Conservation (phyloP, 2,797 vertebrate species). For the Hylomyscus alleni region DNA sequence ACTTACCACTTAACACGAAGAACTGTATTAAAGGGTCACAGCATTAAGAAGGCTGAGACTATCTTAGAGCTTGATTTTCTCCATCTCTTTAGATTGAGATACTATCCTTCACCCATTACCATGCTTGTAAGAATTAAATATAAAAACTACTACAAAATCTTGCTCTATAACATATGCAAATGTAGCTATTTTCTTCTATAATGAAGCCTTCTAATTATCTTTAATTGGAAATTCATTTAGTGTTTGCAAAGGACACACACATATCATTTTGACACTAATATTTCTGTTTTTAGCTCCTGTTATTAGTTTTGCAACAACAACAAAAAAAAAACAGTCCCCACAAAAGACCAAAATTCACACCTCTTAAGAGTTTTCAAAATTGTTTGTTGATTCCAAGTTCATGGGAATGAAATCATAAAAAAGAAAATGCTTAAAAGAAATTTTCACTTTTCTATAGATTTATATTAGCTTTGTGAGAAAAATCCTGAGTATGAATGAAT, state of each 20-base stretch:
- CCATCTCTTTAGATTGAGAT: neutral
- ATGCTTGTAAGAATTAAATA: neutral
- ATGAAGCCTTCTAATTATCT: constrained; percentile 7
- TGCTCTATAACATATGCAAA: neutral
- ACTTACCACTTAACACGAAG: neutral
- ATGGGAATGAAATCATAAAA: constrained; percentile 13
- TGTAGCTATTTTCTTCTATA: neutral
- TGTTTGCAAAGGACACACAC: neutral
- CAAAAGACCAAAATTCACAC: neutral
- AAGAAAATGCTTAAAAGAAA: constrained; percentile 25
- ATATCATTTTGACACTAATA: constrained; percentile 27
- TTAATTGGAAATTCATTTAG: constrained; percentile 25
- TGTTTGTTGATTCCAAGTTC: neutral
- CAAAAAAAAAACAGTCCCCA: neutral
- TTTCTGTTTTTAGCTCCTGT: constrained; percentile 1
- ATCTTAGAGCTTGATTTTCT: neutral
- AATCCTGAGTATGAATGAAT: neutral
- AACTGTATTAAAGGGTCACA: neutral
- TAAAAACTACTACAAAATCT: neutral
- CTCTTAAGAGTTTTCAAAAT: constrained; percentile 23
- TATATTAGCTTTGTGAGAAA: constrained; percentile 9
- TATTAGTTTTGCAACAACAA: neutral
- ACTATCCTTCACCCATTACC: neutral
- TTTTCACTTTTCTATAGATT: constrained; percentile 28
- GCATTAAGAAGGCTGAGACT: neutral